phyloP scores from a whole-genome alignment of 2,888 invertebrate genomes.

The Trilocha varians region DNA sequence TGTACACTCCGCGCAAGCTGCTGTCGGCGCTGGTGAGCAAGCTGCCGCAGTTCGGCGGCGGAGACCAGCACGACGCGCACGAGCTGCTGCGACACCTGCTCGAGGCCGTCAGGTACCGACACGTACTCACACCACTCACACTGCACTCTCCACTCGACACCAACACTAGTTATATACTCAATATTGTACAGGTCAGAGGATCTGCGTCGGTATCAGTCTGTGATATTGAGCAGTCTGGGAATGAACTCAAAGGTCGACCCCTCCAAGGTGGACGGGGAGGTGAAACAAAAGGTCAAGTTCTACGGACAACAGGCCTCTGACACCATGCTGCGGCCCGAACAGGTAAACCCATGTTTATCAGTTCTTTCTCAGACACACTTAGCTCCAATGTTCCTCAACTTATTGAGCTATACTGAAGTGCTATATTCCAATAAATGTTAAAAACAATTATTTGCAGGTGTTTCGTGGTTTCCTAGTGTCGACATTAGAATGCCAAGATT shows the following conservation, averaged over 20 bases:
- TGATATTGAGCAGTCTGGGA: slow-evolving; percentile 85
- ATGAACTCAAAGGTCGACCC: slow-evolving; percentile 82
- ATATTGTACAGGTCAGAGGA: slow-evolving; percentile 81
- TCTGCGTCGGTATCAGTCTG: slow-evolving; percentile 84
- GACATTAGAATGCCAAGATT: slow-evolving; percentile 90
- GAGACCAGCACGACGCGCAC: slow-evolving; percentile 97
- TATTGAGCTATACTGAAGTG: not conserved
- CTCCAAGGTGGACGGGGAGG: slow-evolving; percentile 82
- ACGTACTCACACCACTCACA: no score
- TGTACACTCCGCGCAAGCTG: slow-evolving; percentile 77
- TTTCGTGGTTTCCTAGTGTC: slow-evolving; percentile 96
- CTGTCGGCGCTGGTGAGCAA: slow-evolving; percentile 77
- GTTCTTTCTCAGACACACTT: no score
- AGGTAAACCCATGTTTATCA: no score
- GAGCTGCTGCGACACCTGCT: slow-evolving; percentile 92
- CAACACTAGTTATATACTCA: slow-evolving; percentile 5
- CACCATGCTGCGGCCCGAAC: slow-evolving; percentile 85
- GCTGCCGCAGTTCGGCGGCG: slow-evolving; percentile 90
- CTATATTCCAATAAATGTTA: no score
- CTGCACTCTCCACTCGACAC: no score
- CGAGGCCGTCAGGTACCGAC: slow-evolving; percentile 83
- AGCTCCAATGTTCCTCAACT: no score
- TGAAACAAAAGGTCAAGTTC: slow-evolving; percentile 84
- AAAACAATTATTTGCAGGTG: slow-evolving; percentile 69
- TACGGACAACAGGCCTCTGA: slow-evolving; percentile 87